Base-by-base conservation (phyloP, 2,888 invertebrate genomes). In the Diarsia dahlii region DNA sequence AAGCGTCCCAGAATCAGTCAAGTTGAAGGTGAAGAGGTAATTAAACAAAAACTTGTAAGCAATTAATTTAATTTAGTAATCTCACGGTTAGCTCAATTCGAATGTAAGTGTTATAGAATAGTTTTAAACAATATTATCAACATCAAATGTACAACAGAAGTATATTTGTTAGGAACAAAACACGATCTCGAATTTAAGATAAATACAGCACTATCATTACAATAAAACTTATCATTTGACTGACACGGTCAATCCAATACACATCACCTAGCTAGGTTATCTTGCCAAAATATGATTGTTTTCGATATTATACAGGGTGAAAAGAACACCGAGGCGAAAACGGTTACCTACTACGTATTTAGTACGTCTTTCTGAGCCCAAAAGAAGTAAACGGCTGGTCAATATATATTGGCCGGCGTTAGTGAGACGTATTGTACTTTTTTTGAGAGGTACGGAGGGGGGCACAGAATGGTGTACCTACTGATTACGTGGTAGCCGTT, bases 31-130 rank as follows among this genome's bases (percentile, higher is more conserved):
- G 87, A 86, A 13, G 81, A 80, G 63, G 80, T 81, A 81, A 83
- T 80, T 15, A 89, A 80, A 73, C 71, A 86, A 76, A 74, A 87
- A 64, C 63, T 82, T 52, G 81, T 80, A 76, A 84, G 75, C 79
- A 86, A 88, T 70, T 89, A 84, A 88, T 80, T 80, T 80, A 76
- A 67, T 81, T 65, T 56, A 67, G 52, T 78, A 77, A 80, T 85
- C 77, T 86, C 80, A 78, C 3, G 58, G 63, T 63, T 84, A 88
- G 87, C 86, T 87, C 86, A 87, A 87, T 87, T 84, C 28, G 68
- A 75, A 71, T 78, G 10, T 88, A 84, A 81, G 76, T 84, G 76
- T 79, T 78, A 71, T 67, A 65, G 39, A 75, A 83, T 71, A 73
- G 23, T 74, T 78, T 65, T 70, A 45, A 72, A 75, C 39, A 74